Evolutionary conservation across 2,888 invertebrate genomes (phyloP).

Genomic region (Cryptus armator): DNA sequence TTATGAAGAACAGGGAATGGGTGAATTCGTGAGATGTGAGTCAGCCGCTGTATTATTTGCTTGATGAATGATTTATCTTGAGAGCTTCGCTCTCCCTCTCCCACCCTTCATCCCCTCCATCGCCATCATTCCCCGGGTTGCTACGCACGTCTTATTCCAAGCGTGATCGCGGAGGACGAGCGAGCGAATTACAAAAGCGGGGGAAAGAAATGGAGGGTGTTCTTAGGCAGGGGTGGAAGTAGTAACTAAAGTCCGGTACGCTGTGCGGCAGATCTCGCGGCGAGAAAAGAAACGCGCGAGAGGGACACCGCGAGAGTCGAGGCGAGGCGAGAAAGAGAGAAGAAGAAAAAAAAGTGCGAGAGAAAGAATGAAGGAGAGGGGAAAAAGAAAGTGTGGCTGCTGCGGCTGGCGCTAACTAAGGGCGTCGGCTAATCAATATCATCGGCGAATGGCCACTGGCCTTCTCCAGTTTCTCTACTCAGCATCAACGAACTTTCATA

Average conservation of each 20-base stretch:
- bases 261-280: constrained; percentile 64
- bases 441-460: constrained; percentile 81
- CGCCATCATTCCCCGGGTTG: constrained; percentile 43
- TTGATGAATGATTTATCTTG: constrained; percentile 82
- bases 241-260: constrained; percentile 64
- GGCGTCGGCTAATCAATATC: constrained; percentile 85
- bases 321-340: constrained; percentile 15
- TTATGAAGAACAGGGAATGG: constrained; percentile 69
- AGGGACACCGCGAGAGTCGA: constrained; percentile 45
- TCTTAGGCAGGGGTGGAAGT: constrained; percentile 64
- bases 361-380: constrained; percentile 52
- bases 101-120: constrained; percentile 23
- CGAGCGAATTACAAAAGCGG: constrained; percentile 64
- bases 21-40: constrained; percentile 74
- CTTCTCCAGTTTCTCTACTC: constrained; percentile 36
- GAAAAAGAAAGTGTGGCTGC: constrained; percentile 70
- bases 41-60: constrained; percentile 80
- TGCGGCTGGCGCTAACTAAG: constrained; percentile 83
- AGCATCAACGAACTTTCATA: background rate
- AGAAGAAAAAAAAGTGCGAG: constrained; percentile 13
- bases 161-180: constrained; percentile 57
- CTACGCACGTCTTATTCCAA: constrained; percentile 62
- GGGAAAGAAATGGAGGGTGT: constrained; percentile 64
- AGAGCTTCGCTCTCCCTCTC: constrained; percentile 61
- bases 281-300: constrained; percentile 54